Percentiles rank a stretch among this genome's conserved stretches.
phyloP scores from a whole-genome alignment of 2,888 invertebrate genomes.

The Adelognathus sp. region DNA sequence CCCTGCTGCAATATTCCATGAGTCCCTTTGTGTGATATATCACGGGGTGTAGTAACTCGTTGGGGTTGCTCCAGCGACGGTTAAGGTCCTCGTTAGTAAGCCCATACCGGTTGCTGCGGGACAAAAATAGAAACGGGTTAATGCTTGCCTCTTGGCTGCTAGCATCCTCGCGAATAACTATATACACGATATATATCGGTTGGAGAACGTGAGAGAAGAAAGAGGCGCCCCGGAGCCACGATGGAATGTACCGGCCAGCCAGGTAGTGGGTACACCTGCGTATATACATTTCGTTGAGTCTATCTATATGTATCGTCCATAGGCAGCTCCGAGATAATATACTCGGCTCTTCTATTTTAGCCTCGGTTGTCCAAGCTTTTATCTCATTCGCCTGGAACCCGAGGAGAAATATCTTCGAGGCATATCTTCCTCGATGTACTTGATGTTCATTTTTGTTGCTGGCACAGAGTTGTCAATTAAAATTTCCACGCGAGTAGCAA shows the following conservation, averaged over 20 bases:
- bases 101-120: slow-evolving; percentile 90
- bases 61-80: slow-evolving; percentile 91
- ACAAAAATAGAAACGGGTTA: slow-evolving; percentile 66
- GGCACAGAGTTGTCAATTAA: no score
- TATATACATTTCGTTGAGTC: slow-evolving; percentile 17
- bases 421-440: no score
- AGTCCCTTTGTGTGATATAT: slow-evolving; percentile 91
- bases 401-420: no score
- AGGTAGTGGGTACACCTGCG: slow-evolving; percentile 12
- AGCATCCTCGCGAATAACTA: slow-evolving; percentile 1
- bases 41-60: slow-evolving; percentile 88
- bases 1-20: slow-evolving; percentile 85
- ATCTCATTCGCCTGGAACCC: no score
- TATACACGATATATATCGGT: background rate
- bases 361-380: no score
- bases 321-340: no score
- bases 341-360: no score
- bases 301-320: background rate
- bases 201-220: background rate
- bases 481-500: no score
- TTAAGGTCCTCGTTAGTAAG: slow-evolving; percentile 93
- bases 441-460: no score
- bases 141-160: slow-evolving; percentile 6
- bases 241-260: slow-evolving; percentile 6
- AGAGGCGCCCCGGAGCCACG: slow-evolving; percentile 2